Conservation (phyloP, 2,797 vertebrate species). For the Hydrocynus forskahlii region DNA sequence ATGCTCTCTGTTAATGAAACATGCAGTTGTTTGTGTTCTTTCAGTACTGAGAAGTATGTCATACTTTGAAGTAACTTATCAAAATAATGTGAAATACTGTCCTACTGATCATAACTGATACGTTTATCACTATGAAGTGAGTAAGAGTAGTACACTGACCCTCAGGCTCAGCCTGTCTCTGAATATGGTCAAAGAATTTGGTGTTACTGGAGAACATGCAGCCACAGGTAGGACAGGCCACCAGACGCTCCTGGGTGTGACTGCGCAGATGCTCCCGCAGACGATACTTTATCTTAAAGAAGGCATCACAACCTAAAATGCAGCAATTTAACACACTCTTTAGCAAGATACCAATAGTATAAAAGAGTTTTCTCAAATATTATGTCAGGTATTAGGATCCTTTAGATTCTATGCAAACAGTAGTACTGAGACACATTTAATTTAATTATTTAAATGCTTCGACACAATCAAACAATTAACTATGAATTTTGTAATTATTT, state of each 20-base stretch:
- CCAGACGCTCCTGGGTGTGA: slow-evolving; percentile 75
- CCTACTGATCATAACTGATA: not conserved
- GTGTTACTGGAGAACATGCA: slow-evolving; percentile 83
- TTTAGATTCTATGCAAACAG: too few species aligned
- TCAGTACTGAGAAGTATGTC: too few species aligned
- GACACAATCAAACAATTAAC: not conserved
- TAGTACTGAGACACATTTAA: not conserved
- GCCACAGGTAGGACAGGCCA: slow-evolving; percentile 78
- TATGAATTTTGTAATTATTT: not conserved
- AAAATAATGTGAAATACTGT: too few species aligned
- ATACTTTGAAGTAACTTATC: too few species aligned
- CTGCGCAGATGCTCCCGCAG: slow-evolving; percentile 77
- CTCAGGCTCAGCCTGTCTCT: slow-evolving; percentile 76
- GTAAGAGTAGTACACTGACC: slow-evolving; percentile 52
- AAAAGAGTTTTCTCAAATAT: not conserved
- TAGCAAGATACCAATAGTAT: not conserved
- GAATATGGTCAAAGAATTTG: slow-evolving; percentile 78
- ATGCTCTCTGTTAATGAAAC: too few species aligned
- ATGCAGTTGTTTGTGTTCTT: too few species aligned
- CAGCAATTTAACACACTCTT: not conserved
- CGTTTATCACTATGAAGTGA: not conserved
- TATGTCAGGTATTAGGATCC: not conserved
- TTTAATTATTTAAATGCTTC: not conserved
- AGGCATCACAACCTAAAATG: slow-evolving; percentile 70
- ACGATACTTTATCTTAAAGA: slow-evolving; percentile 78